phyloP scores from a whole-genome alignment of 1,140 invertebrate species.

The Trinorchestia longiramus region DNA sequence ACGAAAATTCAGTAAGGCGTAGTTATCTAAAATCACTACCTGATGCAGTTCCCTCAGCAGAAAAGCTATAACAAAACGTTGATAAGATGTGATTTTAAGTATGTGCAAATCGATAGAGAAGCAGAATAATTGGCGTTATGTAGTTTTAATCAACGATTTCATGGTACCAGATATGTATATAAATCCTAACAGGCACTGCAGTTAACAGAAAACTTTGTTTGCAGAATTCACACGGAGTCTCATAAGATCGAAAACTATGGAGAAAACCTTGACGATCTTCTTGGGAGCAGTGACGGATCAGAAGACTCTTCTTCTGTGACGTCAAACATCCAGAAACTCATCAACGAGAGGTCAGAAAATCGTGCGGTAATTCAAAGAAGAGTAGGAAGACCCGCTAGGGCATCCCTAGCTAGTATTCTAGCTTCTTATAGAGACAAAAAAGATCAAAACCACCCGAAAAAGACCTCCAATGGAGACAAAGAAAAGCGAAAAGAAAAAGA shows the following conservation, averaged over 20 bases:
- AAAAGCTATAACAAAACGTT: too few relatives aligned
- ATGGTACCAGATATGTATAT: not conserved
- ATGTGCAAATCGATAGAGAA: too few relatives aligned
- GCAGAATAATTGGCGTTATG: not conserved
- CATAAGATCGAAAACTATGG: slow-evolving; percentile 64
- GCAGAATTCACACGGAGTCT: slow-evolving; percentile 60
- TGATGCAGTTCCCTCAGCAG: too few relatives aligned
- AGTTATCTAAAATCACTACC: too few relatives aligned
- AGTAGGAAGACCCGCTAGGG: not conserved
- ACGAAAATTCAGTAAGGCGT: too few relatives aligned
- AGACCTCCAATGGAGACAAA: not conserved
- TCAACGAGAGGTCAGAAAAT: slow-evolving; percentile 10
- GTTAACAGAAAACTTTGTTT: not conserved
- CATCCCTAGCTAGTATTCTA: not conserved
- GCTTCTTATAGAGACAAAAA: not conserved
- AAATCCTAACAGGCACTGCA: not conserved
- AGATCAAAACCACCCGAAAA: not conserved
- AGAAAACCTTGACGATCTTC: slow-evolving; percentile 51
- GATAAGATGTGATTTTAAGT: too few relatives aligned
- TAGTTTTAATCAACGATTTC: not conserved
- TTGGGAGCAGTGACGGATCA: slow-evolving; percentile 11
- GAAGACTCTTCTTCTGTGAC: slow-evolving; percentile 59
- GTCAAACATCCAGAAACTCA: slow-evolving; percentile 55
- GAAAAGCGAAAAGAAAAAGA: not conserved
- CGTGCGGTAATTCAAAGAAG: not conserved